phyloP scores from a whole-genome alignment of 2,888 invertebrate genomes.

The Cantharis flavilabris region DNA sequence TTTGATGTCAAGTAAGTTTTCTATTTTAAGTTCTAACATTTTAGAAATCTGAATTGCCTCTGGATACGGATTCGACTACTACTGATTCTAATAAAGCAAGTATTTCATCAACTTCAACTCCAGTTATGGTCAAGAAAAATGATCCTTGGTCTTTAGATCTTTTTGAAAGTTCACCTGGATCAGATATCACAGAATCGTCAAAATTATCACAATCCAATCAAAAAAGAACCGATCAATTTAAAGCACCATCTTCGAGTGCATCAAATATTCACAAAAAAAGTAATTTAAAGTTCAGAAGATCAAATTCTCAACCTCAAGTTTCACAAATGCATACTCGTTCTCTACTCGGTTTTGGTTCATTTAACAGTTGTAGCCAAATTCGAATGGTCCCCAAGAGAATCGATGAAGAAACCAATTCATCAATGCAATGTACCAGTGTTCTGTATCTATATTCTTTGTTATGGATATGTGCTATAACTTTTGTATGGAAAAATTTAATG shows the following conservation, averaged over 20 bases:
- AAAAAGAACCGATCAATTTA: conserved; percentile 42
- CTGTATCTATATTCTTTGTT: conserved; percentile 77
- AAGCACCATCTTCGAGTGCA: conserved; percentile 25
- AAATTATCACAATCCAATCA: neutral
- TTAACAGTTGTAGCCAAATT: conserved; percentile 1
- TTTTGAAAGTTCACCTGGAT: conserved; percentile 38
- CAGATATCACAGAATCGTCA: neutral
- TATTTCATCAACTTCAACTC: neutral
- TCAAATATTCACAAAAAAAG: conserved; percentile 29
- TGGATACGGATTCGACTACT: neutral
- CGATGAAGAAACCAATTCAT: conserved; percentile 42
- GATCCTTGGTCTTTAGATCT: conserved; percentile 52
- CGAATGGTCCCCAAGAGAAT: neutral
- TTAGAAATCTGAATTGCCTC: neutral
- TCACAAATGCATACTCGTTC: conserved; percentile 29
- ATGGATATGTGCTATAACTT: conserved; percentile 81
- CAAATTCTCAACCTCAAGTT: conserved; percentile 47
- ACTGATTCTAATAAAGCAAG: neutral
- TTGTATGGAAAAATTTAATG: conserved; percentile 88
- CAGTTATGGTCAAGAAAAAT: conserved; percentile 27
- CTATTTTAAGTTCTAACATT: neutral
- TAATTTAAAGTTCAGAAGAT: conserved; percentile 45
- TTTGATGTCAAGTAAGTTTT: neutral
- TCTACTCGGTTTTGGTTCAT: conserved; percentile 18
- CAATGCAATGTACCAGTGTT: conserved; percentile 63